Evolutionary conservation across 2,113 vertebrate genomes (phyloP).

Genomic region (Megaptera novaeangliae): DNA sequence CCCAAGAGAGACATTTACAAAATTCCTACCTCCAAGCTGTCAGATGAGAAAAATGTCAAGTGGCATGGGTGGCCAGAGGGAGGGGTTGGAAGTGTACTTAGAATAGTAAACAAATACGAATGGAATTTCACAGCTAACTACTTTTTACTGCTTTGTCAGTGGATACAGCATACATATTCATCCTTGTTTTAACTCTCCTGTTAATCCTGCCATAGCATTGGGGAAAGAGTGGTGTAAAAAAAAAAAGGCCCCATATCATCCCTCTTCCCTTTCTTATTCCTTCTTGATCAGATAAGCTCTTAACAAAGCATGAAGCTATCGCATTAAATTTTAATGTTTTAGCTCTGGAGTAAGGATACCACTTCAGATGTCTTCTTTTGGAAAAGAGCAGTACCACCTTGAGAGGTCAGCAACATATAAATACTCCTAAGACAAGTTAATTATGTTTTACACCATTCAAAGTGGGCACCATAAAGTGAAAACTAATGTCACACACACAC

Average conservation of each 20-base stretch:
- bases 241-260: background rate
- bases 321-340: background rate
- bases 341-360: background rate
- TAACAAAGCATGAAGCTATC: background rate
- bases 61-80: background rate
- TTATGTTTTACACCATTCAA: background rate
- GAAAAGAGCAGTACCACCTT: background rate
- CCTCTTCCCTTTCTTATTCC: background rate
- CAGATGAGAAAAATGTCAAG: slow-evolving; percentile 39
- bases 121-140: slow-evolving; percentile 11
- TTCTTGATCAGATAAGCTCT: background rate
- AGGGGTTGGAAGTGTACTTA: background rate
- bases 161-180: background rate
- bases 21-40: background rate
- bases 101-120: background rate
- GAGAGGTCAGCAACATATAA: background rate
- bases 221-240: background rate
- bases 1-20: slow-evolving; percentile 6
- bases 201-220: background rate
- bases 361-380: background rate
- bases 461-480: background rate
- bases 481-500: background rate
- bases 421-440: background rate
- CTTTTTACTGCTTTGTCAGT: background rate
- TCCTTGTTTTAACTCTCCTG: background rate